Evolutionary conservation across 2,797 vertebrate genomes (phyloP).

Genomic region (Sebastes matsubarae): DNA sequence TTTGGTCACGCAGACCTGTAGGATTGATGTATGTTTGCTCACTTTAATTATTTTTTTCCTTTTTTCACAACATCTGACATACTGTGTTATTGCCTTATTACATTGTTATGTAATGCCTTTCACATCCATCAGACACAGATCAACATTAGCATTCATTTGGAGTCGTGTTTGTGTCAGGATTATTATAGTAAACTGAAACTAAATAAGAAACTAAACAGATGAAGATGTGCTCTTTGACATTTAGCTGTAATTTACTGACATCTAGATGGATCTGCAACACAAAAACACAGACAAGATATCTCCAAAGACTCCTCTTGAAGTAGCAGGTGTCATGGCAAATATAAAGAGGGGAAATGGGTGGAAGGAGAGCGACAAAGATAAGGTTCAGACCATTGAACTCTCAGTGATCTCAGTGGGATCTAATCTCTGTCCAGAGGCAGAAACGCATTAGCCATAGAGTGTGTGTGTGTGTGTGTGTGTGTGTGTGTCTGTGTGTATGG

Average conservation of each 20-base stretch:
- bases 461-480: neutral
- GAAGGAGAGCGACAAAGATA: slow-evolving; percentile 42
- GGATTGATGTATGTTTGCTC: neutral
- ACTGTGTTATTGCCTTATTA: neutral
- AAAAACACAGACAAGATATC: slow-evolving; percentile 20
- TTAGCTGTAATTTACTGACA: slow-evolving; percentile 30
- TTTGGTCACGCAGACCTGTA: neutral
- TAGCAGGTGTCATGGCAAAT: slow-evolving; percentile 29
- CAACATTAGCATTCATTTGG: neutral
- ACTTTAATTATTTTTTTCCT: neutral
- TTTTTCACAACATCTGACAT: neutral
- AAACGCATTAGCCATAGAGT: slow-evolving; percentile 31
- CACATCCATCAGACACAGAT: neutral
- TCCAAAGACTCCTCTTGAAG: slow-evolving; percentile 38
- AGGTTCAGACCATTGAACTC: slow-evolving; percentile 57
- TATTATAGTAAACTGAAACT: no score
- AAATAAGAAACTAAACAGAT: neutral
- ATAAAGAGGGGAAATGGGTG: slow-evolving; percentile 34
- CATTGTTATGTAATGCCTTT: neutral
- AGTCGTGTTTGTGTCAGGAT: neutral
- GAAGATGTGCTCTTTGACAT: slow-evolving; percentile 28
- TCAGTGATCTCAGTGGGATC: slow-evolving; percentile 49
- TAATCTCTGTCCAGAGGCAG: slow-evolving; percentile 67
- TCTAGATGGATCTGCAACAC: neutral
- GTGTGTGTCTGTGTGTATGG: neutral